Evolutionary conservation across 2,113 vertebrate genomes (phyloP).

Genomic region (Pelmatolapia mariae): DNA sequence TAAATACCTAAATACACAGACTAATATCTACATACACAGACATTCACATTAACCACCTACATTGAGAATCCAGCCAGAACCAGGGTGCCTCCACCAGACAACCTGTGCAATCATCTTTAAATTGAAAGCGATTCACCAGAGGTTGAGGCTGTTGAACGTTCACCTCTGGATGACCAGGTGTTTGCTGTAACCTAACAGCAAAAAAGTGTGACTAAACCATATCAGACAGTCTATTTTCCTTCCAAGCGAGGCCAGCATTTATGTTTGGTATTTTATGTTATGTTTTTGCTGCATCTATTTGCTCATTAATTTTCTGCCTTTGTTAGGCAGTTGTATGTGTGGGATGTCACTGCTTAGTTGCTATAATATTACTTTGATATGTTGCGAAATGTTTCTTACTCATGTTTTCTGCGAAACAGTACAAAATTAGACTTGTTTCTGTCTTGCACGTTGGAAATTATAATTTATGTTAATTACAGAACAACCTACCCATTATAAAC

Average conservation of each 20-base stretch:
- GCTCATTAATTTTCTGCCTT: not conserved
- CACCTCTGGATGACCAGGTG: not conserved
- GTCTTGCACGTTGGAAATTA: not conserved
- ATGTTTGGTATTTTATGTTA: not conserved
- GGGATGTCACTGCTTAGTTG: not conserved
- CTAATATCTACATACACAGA: not conserved
- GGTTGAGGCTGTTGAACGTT: not conserved
- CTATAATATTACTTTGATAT: not conserved
- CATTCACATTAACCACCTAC: not conserved
- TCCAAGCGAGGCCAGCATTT: not conserved
- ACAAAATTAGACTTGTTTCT: not conserved
- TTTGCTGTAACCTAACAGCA: not conserved
- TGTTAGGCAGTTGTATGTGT: not conserved
- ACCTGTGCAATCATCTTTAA: not conserved
- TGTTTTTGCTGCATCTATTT: not conserved
- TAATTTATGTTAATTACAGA: not conserved
- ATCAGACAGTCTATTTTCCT: not conserved
- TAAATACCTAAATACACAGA: not conserved
- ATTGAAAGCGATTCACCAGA: not conserved
- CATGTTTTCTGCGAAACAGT: not conserved
- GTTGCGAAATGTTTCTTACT: not conserved
- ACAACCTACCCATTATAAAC: not conserved
- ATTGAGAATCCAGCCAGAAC: not conserved
- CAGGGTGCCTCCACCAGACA: not conserved
- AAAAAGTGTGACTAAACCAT: not conserved